Conservation (phyloP, 1,140 invertebrate species). For the Penaeus chinensis region DNA sequence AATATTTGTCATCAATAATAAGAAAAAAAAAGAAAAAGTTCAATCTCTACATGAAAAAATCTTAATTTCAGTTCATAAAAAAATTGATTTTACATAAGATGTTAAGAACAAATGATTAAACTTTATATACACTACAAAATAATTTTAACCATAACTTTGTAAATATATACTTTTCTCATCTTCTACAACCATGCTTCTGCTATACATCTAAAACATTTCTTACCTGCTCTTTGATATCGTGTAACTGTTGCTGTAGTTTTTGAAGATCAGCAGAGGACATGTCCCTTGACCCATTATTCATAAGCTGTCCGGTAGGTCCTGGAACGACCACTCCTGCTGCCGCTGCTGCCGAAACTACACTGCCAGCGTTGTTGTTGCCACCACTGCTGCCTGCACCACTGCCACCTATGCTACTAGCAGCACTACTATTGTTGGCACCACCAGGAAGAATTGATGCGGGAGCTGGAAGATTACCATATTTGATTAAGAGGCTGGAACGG, state of each 20-base stretch:
- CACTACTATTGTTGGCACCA: conserved; percentile 41
- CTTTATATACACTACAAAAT: too few species aligned
- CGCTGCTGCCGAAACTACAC: conserved; percentile 20
- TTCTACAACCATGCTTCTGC: too few species aligned
- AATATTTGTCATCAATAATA: too few species aligned
- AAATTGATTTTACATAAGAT: too few species aligned
- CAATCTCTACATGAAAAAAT: too few species aligned
- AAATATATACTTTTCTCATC: too few species aligned
- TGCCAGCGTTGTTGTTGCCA: conserved; percentile 19
- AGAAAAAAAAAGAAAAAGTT: too few species aligned
- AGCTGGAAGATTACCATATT: conserved; percentile 17
- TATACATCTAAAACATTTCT: conserved; percentile 40
- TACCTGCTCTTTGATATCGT: conserved; percentile 98
- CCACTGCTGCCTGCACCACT: conserved; percentile 10
- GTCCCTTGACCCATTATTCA: conserved; percentile 84
- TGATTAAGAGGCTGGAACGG: neutral
- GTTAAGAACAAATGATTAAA: too few species aligned
- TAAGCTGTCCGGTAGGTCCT: conserved; percentile 62
- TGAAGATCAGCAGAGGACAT: conserved; percentile 84
- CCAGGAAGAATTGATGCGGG: conserved; percentile 41
- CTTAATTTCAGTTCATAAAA: too few species aligned
- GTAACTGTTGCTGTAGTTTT: conserved; percentile 94
- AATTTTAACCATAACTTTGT: too few species aligned
- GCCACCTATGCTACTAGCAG: conserved; percentile 22
- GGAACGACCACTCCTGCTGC: conserved; percentile 56